Evolutionary conservation across 2,797 vertebrate genomes (phyloP), one percentile per base, ranked within the genome.

Genomic region (Pseudochromis fuscus): DNA sequence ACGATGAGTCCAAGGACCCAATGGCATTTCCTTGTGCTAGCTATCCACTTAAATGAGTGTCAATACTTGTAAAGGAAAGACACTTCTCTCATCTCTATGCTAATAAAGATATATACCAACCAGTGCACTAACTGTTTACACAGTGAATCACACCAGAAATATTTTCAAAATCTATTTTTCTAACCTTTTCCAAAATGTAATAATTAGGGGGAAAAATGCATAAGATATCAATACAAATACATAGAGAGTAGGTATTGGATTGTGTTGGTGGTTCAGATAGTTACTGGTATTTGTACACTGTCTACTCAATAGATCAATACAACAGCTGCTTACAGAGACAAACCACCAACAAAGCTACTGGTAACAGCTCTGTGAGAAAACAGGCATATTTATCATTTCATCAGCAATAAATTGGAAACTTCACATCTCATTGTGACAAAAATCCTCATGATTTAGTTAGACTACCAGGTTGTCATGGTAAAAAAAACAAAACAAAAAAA

Each of bases 21-120:
- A 27, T 58, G 66, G 50, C 64, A 53, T 83, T 85, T 84, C 37
- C 59, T 50, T 5, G 2, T 19, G 50, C 65, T 67, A 64, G 66
- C 52, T 30, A 62, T 67, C 48, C 24, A 60, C 53, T 56, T 64
- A 57, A 67, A 73, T 13, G 4, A 67, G 48, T 48, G 55, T 57
- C 48, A 61, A 19, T 56, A 71, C 44, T 53, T n/a, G 9, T 11
- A 57, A 59, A 38, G 46, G 5, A 60, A 44, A 66, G 28, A 69
- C 12, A 37, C 15, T 45, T 60, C 15, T 56, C 19, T 58, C 15
- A 11, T 45, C 6, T n/a, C 5, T 10, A 28, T 40, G 23, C 56
- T 58, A 12, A 48, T 49, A 19, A 57, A 5, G 28, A 40, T 24
- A 61, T 66, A 45, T 33, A 7, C 31, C 51, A 27, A 16, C 40